phyloP scores from a whole-genome alignment of 2,797 vertebrate species.

The Pseudochaenichthys georgianus region DNA sequence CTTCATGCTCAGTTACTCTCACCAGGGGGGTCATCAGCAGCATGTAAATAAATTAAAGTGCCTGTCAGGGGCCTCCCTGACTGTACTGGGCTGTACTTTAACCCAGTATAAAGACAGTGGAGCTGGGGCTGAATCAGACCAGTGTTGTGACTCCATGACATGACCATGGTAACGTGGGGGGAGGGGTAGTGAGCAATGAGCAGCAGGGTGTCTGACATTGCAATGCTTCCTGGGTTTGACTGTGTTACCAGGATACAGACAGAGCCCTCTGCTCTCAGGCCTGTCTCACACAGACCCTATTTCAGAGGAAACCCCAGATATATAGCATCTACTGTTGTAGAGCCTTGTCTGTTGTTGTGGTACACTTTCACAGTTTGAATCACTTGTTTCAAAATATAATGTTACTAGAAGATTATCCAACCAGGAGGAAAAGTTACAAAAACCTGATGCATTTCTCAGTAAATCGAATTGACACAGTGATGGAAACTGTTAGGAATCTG shows the following conservation, averaged over 20 bases:
- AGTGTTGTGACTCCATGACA: conserved; percentile 52
- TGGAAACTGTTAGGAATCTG: too few species aligned
- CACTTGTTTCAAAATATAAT: neutral
- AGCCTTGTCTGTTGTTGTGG: conserved; percentile 15
- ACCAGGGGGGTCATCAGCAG: conserved; percentile 12
- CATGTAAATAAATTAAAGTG: conserved; percentile 33
- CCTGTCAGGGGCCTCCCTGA: conserved; percentile 1
- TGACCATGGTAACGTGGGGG: conserved; percentile 50
- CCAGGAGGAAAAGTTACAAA: neutral
- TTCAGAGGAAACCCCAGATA: conserved; percentile 38
- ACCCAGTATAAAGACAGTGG: conserved; percentile 6
- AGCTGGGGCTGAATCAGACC: conserved; percentile 34
- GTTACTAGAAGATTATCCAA: neutral
- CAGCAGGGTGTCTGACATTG: conserved; percentile 54
- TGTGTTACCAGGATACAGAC: conserved; percentile 65
- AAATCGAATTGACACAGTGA: neutral
- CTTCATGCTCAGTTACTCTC: conserved; percentile 35
- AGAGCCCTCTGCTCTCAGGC: conserved; percentile 29
- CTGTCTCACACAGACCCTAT: conserved; percentile 38
- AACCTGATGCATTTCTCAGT: neutral
- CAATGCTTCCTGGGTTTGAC: conserved; percentile 54
- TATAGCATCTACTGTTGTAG: conserved; percentile 15
- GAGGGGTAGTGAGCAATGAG: conserved; percentile 42
- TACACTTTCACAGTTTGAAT: conserved; percentile 20
- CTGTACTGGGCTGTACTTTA: conserved; percentile 17